Evolutionary conservation across 2,888 invertebrate genomes (phyloP), one percentile per base, ranked within the genome.

Genomic region (Tipula confusa): DNA sequence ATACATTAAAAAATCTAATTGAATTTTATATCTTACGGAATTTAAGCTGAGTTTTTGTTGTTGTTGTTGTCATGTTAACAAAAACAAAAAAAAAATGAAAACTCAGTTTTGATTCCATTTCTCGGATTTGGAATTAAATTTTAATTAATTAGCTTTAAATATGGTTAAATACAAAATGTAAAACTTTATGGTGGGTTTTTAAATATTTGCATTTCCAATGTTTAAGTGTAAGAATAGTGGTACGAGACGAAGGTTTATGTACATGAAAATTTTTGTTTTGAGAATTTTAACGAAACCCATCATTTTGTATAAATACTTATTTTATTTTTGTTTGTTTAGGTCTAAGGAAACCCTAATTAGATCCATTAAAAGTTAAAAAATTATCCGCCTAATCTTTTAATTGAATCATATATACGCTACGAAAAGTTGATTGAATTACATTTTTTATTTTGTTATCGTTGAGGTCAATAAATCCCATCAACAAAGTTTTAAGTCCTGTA

Each of bases 341-440:
- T 24, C 64, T 24, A 24, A 64, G 3, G 9, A 64, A 18, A 64
- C 64, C 64, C 24, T 64, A 64, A 64, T 64, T 64, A 64, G 64
- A 18, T 9, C 24, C 64, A 64, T 64, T 64, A 64, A 64, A 64
- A 64, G 24, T 64, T 64, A 64, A 38, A 38, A 64, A 64, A 11
- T 64, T 64, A 64, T 64, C 6, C 64, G 64, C 64, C 64, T 64
- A 64, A 64, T 64, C 64, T 64, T 64, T 64, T 64, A 64, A 64
- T 64, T 64, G 64, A 64, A 64, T 64, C 64, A 18, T 64, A 43
- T 43, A 15, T 4, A 24, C 7, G 1, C n/a, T n/a, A n/a, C n/a
- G n/a, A n/a, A 24, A 64, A 64, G 24, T 24, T 64, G 24, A 64
- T 64, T 64, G 18, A 64, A 64, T 64, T 64, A n/a, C n/a, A n/a